phyloP scores from a whole-genome alignment of 2,888 invertebrate genomes.

The Conistra vaccinii region DNA sequence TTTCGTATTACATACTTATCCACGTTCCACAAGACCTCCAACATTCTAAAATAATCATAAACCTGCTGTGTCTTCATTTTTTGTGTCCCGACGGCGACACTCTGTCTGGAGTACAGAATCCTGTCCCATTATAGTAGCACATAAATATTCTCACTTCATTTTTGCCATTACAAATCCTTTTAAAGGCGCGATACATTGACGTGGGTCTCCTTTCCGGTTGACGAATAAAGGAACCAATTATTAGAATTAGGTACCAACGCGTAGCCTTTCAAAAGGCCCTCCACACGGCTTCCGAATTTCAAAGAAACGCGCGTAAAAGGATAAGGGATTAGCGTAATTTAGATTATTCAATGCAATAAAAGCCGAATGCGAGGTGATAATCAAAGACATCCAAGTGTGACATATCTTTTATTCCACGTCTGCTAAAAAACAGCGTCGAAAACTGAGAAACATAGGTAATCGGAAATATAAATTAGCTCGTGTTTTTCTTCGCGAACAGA shows the following conservation, averaged over 20 bases:
- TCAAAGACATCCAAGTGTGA: constrained; percentile 66
- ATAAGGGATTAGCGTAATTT: constrained; percentile 84
- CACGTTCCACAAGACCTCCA: constrained; percentile 70
- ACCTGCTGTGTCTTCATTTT: constrained; percentile 56
- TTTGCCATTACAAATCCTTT: constrained; percentile 86
- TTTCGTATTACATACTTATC: too few species aligned
- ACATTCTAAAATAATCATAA: constrained; percentile 62
- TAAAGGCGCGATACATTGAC: constrained; percentile 82
- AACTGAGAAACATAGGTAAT: constrained; percentile 51
- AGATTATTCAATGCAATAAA: constrained; percentile 73
- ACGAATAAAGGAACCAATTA: constrained; percentile 87
- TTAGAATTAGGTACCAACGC: constrained; percentile 83
- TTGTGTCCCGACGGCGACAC: constrained; percentile 78
- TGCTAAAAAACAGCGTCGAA: constrained; percentile 57
- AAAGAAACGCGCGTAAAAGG: constrained; percentile 81
- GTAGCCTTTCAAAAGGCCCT: constrained; percentile 78
- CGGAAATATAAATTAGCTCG: constrained; percentile 68
- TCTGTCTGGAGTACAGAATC: constrained; percentile 81
- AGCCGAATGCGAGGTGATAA: constrained; percentile 63
- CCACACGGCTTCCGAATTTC: constrained; percentile 87
- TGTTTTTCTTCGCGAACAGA: constrained; percentile 66
- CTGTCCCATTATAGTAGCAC: constrained; percentile 73
- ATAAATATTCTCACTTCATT: constrained; percentile 81
- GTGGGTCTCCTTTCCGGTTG: constrained; percentile 88
- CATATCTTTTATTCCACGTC: constrained; percentile 52